Percentiles rank a stretch among this genome's conserved stretches.
These are phyloP conservation scores for Clinocottus analis DNA, from an alignment of 2,113 vertebrate species.

Conservation along the genomic window DNA sequence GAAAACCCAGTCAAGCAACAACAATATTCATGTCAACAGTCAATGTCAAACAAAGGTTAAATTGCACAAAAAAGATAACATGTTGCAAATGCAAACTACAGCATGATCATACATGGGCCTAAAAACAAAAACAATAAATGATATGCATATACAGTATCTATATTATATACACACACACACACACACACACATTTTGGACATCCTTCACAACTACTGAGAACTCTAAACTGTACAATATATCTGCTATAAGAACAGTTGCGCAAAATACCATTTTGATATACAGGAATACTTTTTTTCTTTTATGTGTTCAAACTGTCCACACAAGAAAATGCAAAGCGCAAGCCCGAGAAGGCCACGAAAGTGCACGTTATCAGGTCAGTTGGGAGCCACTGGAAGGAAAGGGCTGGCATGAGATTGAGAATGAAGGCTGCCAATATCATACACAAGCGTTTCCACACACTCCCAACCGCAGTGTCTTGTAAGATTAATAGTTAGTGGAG, in stretches of 20 bases:
- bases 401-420: slow-evolving; percentile 36
- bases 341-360: slow-evolving; percentile 88
- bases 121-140: slow-evolving; percentile 44
- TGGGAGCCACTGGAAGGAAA: slow-evolving; percentile 83
- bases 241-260: slow-evolving; percentile 77
- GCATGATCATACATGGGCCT: slow-evolving; percentile 62
- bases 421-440: slow-evolving; percentile 23
- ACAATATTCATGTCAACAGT: slow-evolving; percentile 52
- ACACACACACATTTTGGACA: too few relatives aligned
- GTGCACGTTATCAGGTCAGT: slow-evolving; percentile 86
- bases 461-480: slow-evolving; percentile 43
- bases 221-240: slow-evolving; percentile 84
- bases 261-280: slow-evolving; percentile 82
- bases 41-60: slow-evolving; percentile 58
- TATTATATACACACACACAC: slow-evolving; percentile 78
- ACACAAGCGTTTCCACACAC: slow-evolving; percentile 41
- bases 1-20: slow-evolving; percentile 32
- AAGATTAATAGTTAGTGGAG: slow-evolving; percentile 60
- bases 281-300: slow-evolving; percentile 77
- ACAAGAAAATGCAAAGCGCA: slow-evolving; percentile 78
- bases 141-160: slow-evolving; percentile 76
- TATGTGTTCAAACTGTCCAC: slow-evolving; percentile 73
- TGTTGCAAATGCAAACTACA: slow-evolving; percentile 64
- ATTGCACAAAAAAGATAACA: slow-evolving; percentile 64
- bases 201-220: slow-evolving; percentile 80